These are phyloP conservation scores for Drosophila melanica DNA, from an alignment of 1,140 invertebrate genomes.

Conservation along the genomic window DNA sequence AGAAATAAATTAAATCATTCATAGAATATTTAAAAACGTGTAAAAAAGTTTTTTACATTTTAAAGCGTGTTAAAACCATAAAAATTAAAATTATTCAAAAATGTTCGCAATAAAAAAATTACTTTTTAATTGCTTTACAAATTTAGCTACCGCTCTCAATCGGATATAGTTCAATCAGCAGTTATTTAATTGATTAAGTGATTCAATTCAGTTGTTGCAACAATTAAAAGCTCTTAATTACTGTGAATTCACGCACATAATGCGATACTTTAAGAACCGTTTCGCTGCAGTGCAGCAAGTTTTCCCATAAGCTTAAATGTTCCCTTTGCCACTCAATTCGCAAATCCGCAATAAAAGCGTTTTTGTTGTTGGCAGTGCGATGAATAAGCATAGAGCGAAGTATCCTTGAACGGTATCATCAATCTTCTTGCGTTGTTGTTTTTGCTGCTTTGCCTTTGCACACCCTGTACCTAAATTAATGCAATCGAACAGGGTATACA, in stretches of 20 bases:
- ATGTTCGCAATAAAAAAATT: no score
- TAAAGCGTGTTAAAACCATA: no score
- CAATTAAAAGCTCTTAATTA: no score
- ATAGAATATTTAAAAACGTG: no score
- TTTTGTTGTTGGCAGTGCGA: constrained; percentile 18
- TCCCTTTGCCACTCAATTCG: constrained; percentile 4
- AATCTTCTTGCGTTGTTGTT: constrained; percentile 53
- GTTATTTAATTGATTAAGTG: neutral
- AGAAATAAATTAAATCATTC: no score
- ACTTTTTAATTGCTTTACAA: no score
- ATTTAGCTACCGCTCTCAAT: no score
- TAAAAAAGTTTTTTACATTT: no score
- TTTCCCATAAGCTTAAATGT: constrained; percentile 10
- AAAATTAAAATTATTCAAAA: no score
- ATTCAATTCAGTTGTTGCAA: no score
- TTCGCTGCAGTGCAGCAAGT: neutral
- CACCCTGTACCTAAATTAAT: constrained; percentile 8
- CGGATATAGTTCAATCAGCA: neutral
- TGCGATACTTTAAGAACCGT: neutral
- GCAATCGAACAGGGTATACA: neutral
- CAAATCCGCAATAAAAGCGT: constrained; percentile 20
- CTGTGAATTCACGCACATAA: neutral
- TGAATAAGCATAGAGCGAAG: constrained; percentile 23
- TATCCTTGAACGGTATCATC: constrained; percentile 62
- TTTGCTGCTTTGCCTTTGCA: constrained; percentile 29